A percentile compares a stretch with the other conserved stretches of the same genome.
These are phyloP conservation scores for Ormyrus rosae DNA, from an alignment of 2,888 invertebrate genomes.

Conservation along the genomic window DNA sequence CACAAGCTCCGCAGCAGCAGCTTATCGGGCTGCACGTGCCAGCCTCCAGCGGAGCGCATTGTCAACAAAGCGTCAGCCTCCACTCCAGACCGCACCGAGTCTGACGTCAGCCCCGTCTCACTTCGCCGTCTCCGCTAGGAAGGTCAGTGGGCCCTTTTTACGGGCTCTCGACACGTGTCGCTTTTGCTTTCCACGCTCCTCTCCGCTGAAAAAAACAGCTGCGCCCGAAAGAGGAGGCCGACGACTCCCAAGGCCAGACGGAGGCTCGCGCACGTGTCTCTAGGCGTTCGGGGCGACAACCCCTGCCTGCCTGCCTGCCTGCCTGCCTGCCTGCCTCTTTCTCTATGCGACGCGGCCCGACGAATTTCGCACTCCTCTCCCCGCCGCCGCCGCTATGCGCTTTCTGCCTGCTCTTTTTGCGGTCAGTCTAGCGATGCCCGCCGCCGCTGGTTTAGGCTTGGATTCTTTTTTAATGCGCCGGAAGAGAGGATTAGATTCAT, in stretches of 20 bases:
- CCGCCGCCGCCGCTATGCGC: background rate
- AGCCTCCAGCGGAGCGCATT: too few relatives aligned
- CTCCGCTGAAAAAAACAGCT: too few relatives aligned
- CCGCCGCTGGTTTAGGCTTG: background rate
- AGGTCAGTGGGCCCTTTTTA: too few relatives aligned
- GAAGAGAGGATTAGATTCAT: too few relatives aligned
- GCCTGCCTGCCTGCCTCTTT: background rate
- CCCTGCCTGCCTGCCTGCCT: constrained; percentile 5
- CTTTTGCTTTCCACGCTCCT: too few relatives aligned
- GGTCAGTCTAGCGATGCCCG: background rate
- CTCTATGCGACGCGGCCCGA: too few relatives aligned
- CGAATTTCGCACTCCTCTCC: background rate
- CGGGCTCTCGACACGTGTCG: too few relatives aligned
- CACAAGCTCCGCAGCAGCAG: background rate
- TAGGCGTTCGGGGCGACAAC: constrained; percentile 42
- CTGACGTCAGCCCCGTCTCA: too few relatives aligned
- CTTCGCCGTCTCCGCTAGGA: too few relatives aligned
- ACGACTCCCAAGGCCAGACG: constrained; percentile 42
- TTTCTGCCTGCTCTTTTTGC: background rate
- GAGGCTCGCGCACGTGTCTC: constrained; percentile 10
- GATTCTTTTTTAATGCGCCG: background rate
- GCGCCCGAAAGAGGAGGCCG: background rate
- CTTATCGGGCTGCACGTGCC: background rate
- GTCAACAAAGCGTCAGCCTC: too few relatives aligned
- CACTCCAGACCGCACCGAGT: too few relatives aligned